A percentile compares a stretch with the other conserved stretches of the same genome.
Evolutionary conservation across 1,140 invertebrate genomes (phyloP).

Genomic region (Conus betulinus): DNA sequence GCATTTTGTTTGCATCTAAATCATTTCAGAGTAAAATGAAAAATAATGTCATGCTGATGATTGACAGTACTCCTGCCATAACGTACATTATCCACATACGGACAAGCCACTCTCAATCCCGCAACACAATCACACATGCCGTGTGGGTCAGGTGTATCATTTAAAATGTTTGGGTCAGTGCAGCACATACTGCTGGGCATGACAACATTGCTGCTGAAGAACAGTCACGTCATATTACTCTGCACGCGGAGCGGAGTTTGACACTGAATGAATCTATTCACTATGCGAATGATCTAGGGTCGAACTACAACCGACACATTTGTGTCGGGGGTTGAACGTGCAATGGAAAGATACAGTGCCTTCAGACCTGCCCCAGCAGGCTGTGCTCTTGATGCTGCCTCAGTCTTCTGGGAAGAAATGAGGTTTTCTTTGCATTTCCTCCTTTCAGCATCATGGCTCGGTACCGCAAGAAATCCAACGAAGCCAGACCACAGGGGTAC

Average conservation of each 20-base stretch:
- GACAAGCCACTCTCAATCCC: slow-evolving; percentile 22
- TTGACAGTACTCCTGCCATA: slow-evolving; percentile 35
- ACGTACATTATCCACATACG: slow-evolving; percentile 42
- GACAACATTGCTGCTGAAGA: background rate
- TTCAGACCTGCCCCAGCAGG: slow-evolving; percentile 15
- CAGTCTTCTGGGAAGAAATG: background rate
- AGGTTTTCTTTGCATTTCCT: background rate
- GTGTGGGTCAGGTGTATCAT: slow-evolving; percentile 29
- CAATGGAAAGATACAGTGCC: background rate
- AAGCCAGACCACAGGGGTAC: background rate
- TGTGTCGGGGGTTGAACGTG: background rate
- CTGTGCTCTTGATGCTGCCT: background rate
- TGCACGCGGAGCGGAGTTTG: background rate
- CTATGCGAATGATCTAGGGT: background rate
- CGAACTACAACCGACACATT: background rate
- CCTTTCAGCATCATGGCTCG: slow-evolving; percentile 19
- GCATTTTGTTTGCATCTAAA: slow-evolving; percentile 30
- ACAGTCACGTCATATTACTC: background rate
- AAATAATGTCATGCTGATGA: slow-evolving; percentile 27
- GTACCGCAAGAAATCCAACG: background rate
- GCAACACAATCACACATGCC: slow-evolving; percentile 5
- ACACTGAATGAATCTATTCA: background rate
- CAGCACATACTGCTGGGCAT: background rate
- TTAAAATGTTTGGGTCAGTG: background rate
- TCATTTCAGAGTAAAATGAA: background rate